These are phyloP conservation scores for Portevinia maculata DNA, from an alignment of 2,888 invertebrate species.

Conservation along the genomic window DNA sequence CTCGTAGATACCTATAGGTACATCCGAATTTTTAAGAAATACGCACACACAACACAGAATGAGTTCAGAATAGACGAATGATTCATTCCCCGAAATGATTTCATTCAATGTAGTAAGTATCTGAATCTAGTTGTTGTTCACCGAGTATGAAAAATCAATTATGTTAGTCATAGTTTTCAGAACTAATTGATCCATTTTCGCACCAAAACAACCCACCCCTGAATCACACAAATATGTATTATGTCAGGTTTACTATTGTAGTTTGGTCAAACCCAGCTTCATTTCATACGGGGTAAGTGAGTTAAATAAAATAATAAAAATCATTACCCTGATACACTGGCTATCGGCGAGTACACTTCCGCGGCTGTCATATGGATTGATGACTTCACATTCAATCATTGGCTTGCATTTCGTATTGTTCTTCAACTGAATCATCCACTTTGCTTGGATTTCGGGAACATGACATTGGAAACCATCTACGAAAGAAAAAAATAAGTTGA, in stretches of 20 bases:
- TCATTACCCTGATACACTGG: slow-evolving; percentile 85
- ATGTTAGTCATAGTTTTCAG: slow-evolving; percentile 10
- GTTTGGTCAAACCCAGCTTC: too few species aligned
- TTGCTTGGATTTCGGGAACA: slow-evolving; percentile 84
- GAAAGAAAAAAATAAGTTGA: slow-evolving; percentile 24
- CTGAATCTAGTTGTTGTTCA: neutral
- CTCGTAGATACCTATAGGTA: too few species aligned
- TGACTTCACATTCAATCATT: slow-evolving; percentile 88
- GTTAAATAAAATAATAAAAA: too few species aligned
- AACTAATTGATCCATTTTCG: slow-evolving; percentile 27
- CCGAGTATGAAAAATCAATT: slow-evolving; percentile 16
- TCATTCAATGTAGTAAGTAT: neutral
- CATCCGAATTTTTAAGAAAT: too few species aligned
- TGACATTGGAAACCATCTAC: slow-evolving; percentile 85
- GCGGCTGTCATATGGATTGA: slow-evolving; percentile 87
- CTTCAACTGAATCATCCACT: slow-evolving; percentile 79
- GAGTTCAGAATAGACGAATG: neutral
- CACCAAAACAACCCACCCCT: neutral
- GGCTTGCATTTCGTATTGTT: slow-evolving; percentile 84
- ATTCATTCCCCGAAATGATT: slow-evolving; percentile 21
- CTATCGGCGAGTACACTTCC: slow-evolving; percentile 87
- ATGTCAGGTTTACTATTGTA: too few species aligned
- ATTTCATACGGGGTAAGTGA: too few species aligned
- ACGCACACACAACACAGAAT: neutral
- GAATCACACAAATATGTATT: neutral